Base-by-base conservation (phyloP, 2,113 vertebrate genomes). In the Pedetes capensis region DNA sequence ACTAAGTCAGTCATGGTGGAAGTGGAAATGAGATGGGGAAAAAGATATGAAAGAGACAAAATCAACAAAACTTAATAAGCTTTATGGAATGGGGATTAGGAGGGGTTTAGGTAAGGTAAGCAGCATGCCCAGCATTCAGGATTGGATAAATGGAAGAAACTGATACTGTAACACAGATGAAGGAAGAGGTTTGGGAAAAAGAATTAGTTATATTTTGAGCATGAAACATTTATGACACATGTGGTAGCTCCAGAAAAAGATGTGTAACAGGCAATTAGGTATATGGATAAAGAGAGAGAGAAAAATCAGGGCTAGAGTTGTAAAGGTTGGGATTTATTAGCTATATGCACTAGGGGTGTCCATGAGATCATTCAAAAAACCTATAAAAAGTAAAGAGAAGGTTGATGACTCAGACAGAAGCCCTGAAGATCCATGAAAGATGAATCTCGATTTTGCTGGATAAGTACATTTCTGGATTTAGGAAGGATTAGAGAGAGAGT, bases 1-100 rank as follows among this genome's bases (percentile, higher is more conserved):
- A 94, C 64, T 76, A 83, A 96, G 64, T 93, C 75, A 83, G 83
- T 37, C 72, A 68, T 86, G 94, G 64, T 88, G 23, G 66, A 95
- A 93, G 88, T 69, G 66, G 91, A 93, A 95, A 95, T 20, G 13
- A 74, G 72, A 89, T 89, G 71, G 55, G 74, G 78, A 53, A 82
- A 92, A 89, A 85, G 94, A 93, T 96, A 82, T 69, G 68, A 87
- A 89, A 92, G 71, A 88, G 69, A 87, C 11, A 84, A 44, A 95
- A 74, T 89, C 87, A 75, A 82, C 44, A 68, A 63, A 63, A 94
- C 89, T 53, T 42, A 78, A 5, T 87, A 76, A 87, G 20, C 63
- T 2, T 17, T 82, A 72, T 90, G 75, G 76, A 78, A 42, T 57
- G 8, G 16, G 53, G 27, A 69, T n/a, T 42, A 27, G 32, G 3